Evolutionary conservation across 1,140 invertebrate species (phyloP).

Genomic region (Ladona fulva): DNA sequence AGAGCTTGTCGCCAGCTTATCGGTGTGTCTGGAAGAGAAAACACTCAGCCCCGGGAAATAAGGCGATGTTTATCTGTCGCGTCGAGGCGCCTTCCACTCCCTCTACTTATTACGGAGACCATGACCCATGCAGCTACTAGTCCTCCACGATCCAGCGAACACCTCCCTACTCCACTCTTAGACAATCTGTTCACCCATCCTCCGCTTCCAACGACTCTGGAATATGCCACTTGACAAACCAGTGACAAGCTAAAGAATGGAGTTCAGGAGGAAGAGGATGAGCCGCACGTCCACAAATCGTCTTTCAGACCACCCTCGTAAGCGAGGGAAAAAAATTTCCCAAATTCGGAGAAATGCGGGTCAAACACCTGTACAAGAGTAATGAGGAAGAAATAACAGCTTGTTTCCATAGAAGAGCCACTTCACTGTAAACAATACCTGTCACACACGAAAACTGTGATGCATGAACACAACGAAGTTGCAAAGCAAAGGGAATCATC

Average conservation of each 20-base stretch:
- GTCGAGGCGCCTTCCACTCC: neutral
- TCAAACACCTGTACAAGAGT: slow-evolving; percentile 4
- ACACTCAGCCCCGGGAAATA: neutral
- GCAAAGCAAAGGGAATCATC: too few relatives aligned
- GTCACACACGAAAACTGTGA: too few relatives aligned
- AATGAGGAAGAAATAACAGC: neutral
- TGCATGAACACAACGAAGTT: too few relatives aligned
- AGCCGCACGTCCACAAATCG: neutral
- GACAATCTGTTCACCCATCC: neutral
- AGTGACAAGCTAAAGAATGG: neutral
- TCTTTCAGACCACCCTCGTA: neutral
- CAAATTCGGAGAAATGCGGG: neutral
- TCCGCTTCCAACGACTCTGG: neutral
- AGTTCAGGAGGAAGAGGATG: neutral
- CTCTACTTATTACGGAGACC: neutral
- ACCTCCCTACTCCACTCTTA: neutral
- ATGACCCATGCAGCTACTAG: neutral
- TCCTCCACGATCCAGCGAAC: neutral
- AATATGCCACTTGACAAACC: neutral
- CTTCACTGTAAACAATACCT: too few relatives aligned
- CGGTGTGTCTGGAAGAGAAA: neutral
- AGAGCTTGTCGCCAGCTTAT: neutral
- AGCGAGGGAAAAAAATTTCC: neutral
- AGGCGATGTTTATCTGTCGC: slow-evolving; percentile 6
- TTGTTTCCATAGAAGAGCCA: neutral